These are phyloP conservation scores for Battus philenor DNA, from an alignment of 1,140 invertebrate genomes.

Conservation along the genomic window DNA sequence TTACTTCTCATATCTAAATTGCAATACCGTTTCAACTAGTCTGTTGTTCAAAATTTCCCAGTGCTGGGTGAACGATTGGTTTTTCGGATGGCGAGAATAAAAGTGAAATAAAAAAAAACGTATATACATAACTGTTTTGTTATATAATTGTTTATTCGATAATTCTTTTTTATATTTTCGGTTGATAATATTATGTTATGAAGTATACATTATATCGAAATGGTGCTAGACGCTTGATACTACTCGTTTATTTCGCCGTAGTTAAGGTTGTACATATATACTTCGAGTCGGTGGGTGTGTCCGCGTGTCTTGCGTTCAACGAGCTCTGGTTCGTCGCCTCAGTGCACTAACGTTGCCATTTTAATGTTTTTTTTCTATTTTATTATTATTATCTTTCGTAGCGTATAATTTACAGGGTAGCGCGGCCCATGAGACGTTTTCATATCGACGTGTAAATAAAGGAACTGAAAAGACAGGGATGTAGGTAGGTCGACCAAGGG, in stretches of 20 bases:
- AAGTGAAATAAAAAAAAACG: too few species aligned
- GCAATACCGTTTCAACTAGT: slow-evolving; percentile 65
- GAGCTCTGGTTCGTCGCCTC: slow-evolving; percentile 1
- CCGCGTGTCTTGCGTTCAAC: slow-evolving; percentile 34
- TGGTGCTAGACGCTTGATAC: slow-evolving; percentile 70
- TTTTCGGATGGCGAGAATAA: slow-evolving; percentile 21
- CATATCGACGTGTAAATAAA: slow-evolving; percentile 46
- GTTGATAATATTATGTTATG: slow-evolving; percentile 66
- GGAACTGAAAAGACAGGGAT: slow-evolving; percentile 70
- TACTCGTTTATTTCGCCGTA: slow-evolving; percentile 51
- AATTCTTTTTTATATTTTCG: slow-evolving; percentile 50
- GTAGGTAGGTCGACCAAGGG: slow-evolving; percentile 51
- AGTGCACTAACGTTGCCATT: slow-evolving; percentile 16
- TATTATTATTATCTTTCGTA: slow-evolving; percentile 29
- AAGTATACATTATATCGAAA: slow-evolving; percentile 63
- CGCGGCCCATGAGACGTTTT: slow-evolving; percentile 41
- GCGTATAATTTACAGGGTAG: slow-evolving; percentile 46
- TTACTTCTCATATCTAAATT: slow-evolving; percentile 40
- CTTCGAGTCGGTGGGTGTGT: slow-evolving; percentile 33
- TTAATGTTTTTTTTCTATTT: slow-evolving; percentile 22
- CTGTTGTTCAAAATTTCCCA: slow-evolving; percentile 56
- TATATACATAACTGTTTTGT: slow-evolving; percentile 40
- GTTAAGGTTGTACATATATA: slow-evolving; percentile 56
- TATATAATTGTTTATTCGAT: slow-evolving; percentile 54
- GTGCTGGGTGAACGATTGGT: slow-evolving; percentile 20